Evolutionary conservation across 37 sponge, comb jelly and placozoan species (phyloP), one percentile per base, ranked within the genome.

Genomic region (Bolinopsis microptera): DNA sequence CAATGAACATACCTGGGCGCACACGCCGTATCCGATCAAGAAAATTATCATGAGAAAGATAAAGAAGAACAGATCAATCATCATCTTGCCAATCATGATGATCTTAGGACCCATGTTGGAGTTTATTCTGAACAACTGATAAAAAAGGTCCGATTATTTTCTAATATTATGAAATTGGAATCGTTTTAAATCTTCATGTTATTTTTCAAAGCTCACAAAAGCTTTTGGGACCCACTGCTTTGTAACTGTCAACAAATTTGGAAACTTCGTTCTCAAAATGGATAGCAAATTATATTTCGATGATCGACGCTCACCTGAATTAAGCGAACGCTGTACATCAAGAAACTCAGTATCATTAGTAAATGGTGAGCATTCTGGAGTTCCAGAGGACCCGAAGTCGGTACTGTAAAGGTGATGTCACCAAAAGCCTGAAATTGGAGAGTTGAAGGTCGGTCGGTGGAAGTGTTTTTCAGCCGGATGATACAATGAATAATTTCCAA

Each of bases 21-120:
- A 38, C 32, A 86, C 90, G 2, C 90, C 90, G 39, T 86, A 86
- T 0, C 36, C 32, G 1, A 41, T 22, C 23, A 86, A 25, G 31
- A 86, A 86, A 27, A 86, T 39, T 18, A 41, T 3, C 90, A 86
- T 86, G 9, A 86, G 48, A 30, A 86, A 48, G 90, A 86, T 48
- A 61, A 86, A 86, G 90, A 86, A 86, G 90, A 86, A 41, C n/a
- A 86, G 67, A 27, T 86, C 90, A 27, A 86, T 39, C 1, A 41
- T 86, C 90, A 86, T 86, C 90, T 39, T 86, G 3, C 26, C 26
- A 28, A 86, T 86, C 90, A 86, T 86, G 27, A 86, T 41, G 0
- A 86, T 41, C 90, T 86, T 86, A 8, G 90, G 90, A 28, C 90
- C 90, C 90, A 86, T 86, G 27, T 23, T 86, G 3, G 32, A 38